phyloP scores from a whole-genome alignment of 2,113 vertebrate species.

The Pogonocichla stellata region DNA sequence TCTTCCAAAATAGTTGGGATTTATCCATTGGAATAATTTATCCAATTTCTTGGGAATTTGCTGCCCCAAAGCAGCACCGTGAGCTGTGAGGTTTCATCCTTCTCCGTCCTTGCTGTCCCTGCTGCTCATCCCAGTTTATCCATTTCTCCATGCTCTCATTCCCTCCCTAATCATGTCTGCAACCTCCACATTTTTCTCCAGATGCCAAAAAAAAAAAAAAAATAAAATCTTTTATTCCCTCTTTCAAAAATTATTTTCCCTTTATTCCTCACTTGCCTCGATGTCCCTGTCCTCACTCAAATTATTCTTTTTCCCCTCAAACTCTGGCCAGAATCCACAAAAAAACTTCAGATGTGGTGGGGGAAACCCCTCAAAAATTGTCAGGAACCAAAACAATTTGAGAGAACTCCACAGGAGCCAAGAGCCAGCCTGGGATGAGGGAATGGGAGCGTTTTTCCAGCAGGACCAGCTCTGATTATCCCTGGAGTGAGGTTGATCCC shows the following conservation, averaged over 20 bases:
- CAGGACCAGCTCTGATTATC: neutral
- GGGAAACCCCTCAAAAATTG: neutral
- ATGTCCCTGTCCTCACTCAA: neutral
- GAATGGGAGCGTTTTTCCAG: neutral
- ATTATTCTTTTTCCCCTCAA: neutral
- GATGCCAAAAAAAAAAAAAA: no score
- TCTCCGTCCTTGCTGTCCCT: neutral
- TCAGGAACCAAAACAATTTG: neutral
- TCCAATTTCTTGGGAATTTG: neutral
- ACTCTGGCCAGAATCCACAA: neutral
- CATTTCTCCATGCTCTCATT: neutral
- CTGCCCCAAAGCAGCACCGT: accelerated
- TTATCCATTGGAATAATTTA: no score
- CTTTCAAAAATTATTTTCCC: neutral
- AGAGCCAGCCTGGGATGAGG: neutral
- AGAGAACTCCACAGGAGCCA: neutral
- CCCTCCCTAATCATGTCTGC: accelerated
- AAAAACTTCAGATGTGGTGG: neutral
- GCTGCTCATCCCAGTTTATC: neutral
- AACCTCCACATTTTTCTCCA: neutral
- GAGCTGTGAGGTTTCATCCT: neutral
- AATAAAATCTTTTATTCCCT: neutral
- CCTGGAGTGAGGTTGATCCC: neutral
- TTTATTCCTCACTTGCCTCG: neutral
- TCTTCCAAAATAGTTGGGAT: neutral